Percentiles rank a stretch among this genome's conserved stretches.
Evolutionary conservation across 1,140 invertebrate genomes (phyloP).

Genomic region (Trichoplusia ni): DNA sequence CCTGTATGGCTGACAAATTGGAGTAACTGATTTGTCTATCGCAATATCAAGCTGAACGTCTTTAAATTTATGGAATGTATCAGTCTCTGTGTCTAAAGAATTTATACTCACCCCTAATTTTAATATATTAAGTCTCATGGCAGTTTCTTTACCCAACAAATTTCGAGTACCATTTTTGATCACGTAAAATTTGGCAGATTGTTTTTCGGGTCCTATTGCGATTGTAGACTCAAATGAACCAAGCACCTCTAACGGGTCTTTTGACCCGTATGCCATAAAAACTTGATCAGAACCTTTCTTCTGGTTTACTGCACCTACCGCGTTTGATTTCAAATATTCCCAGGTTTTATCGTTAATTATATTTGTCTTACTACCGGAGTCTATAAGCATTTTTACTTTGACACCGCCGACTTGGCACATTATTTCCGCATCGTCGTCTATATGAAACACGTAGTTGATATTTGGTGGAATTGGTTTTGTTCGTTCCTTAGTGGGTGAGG

Average conservation of each 20-base stretch:
- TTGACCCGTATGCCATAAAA: slow-evolving; percentile 35
- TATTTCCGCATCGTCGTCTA: slow-evolving; percentile 34
- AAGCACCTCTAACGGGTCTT: slow-evolving; percentile 23
- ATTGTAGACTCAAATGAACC: slow-evolving; percentile 36
- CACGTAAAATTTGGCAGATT: slow-evolving; percentile 35
- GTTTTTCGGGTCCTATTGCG: neutral
- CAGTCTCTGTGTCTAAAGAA: slow-evolving; percentile 1
- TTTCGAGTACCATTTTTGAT: slow-evolving; percentile 38
- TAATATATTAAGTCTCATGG: slow-evolving; percentile 39
- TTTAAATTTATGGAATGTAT: slow-evolving; percentile 57
- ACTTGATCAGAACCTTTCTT: slow-evolving; percentile 20
- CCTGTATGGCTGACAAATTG: slow-evolving; percentile 49
- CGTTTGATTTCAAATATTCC: slow-evolving; percentile 30
- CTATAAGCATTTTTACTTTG: too few species aligned
- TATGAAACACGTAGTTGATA: slow-evolving; percentile 37
- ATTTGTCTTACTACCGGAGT: slow-evolving; percentile 45
- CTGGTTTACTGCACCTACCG: slow-evolving; percentile 37
- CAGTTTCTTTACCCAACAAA: slow-evolving; percentile 40
- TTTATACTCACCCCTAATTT: slow-evolving; percentile 45
- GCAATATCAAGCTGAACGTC: slow-evolving; percentile 47
- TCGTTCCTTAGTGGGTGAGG: too few species aligned
- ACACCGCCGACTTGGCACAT: too few species aligned
- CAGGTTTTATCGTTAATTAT: slow-evolving; percentile 43
- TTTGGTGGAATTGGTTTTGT: slow-evolving; percentile 2
- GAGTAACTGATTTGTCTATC: slow-evolving; percentile 44